These are phyloP conservation scores for Aselliscus stoliczkanus DNA, from an alignment of 2,797 vertebrate genomes.

Conservation along the genomic window DNA sequence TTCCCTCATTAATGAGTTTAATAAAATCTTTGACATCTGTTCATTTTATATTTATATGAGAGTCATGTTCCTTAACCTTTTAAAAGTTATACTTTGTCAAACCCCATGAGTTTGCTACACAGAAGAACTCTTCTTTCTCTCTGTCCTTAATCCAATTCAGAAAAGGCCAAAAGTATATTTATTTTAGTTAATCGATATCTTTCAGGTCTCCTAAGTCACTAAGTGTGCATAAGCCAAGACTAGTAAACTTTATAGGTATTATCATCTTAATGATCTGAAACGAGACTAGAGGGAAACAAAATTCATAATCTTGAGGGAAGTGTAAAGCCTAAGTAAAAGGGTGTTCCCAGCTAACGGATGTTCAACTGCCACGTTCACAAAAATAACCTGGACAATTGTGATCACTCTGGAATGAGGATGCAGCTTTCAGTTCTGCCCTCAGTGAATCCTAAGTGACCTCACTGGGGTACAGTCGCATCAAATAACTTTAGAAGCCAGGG, in stretches of 20 bases:
- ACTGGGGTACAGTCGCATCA: background rate
- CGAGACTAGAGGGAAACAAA: background rate
- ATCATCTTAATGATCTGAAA: background rate
- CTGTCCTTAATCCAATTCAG: background rate
- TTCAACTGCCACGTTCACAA: background rate
- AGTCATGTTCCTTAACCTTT: background rate
- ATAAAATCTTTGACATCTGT: background rate
- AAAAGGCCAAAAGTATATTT: conserved; percentile 6
- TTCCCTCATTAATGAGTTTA: conserved; percentile 8
- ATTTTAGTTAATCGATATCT: conserved; percentile 5
- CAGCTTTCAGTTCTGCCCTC: background rate
- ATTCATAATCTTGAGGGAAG: background rate
- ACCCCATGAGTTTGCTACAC: background rate
- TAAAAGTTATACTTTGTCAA: background rate
- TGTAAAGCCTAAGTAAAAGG: background rate
- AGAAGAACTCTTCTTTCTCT: background rate
- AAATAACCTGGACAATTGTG: background rate
- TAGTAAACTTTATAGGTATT: background rate
- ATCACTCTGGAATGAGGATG: background rate
- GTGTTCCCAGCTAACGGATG: background rate
- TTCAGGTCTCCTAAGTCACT: background rate
- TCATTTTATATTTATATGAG: background rate
- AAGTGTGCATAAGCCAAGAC: background rate
- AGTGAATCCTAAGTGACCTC: background rate
- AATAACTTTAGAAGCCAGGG: background rate